Evolutionary conservation across 2,888 invertebrate genomes (phyloP).

Genomic region (Rhagonycha lutea): DNA sequence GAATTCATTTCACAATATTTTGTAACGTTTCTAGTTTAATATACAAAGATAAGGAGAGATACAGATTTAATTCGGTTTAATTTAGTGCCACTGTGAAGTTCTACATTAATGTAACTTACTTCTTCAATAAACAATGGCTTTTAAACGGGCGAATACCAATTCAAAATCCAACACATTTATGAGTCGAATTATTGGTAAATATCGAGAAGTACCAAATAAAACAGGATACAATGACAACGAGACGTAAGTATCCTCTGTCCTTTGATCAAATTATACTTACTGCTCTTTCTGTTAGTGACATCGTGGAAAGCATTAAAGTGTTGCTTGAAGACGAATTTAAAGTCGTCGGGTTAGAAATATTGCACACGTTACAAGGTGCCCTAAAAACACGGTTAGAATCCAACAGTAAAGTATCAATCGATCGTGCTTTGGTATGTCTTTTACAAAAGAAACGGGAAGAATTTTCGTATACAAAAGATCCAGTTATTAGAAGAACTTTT

Average conservation of each 20-base stretch:
- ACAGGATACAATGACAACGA: not conserved
- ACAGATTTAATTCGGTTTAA: not conserved
- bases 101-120: not conserved
- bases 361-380: slow-evolving; percentile 24
- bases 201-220: not conserved
- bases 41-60: not conserved
- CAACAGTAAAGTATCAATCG: slow-evolving; percentile 17
- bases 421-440: slow-evolving; percentile 31
- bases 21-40: not conserved
- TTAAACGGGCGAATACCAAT: not conserved
- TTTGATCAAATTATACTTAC: not conserved
- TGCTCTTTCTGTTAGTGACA: not conserved
- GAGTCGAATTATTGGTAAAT: not conserved
- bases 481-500: slow-evolving; percentile 33
- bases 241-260: not conserved
- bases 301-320: not conserved
- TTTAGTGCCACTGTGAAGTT: not conserved
- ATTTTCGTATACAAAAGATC: slow-evolving; percentile 33
- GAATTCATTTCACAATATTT: not conserved
- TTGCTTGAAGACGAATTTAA: slow-evolving; percentile 26
- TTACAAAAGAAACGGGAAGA: slow-evolving; percentile 35
- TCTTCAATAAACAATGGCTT: not conserved
- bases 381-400: slow-evolving; percentile 24
- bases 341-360: slow-evolving; percentile 31
- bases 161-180: not conserved